Evolutionary conservation across 1,140 invertebrate species (phyloP).

Genomic region (Drosophila tani): DNA sequence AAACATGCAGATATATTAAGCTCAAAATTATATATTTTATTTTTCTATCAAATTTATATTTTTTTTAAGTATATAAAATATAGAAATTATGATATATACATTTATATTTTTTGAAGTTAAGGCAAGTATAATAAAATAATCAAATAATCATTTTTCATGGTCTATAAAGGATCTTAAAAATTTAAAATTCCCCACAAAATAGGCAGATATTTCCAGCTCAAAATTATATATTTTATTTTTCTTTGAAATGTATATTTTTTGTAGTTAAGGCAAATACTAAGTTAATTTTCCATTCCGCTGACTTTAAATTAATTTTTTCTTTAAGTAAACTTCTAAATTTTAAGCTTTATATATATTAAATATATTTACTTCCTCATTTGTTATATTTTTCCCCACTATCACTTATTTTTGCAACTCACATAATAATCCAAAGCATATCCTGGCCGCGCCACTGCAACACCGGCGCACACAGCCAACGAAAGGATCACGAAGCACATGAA

Average conservation of each 20-base stretch:
- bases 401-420: conserved; percentile 65
- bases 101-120: too few species aligned
- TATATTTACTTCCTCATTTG: not conserved
- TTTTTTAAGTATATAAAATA: not conserved
- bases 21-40: too few species aligned
- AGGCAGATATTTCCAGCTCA: too few species aligned
- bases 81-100: too few species aligned
- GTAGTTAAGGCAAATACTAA: too few species aligned
- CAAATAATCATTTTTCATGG: too few species aligned
- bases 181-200: not conserved
- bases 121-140: too few species aligned
- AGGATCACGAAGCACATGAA: conserved; percentile 73
- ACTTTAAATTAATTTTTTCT: not conserved
- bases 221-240: not conserved
- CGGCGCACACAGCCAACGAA: conserved; percentile 68
- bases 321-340: too few species aligned
- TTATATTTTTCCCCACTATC: not conserved
- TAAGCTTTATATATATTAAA: too few species aligned
- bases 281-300: fast-evolving
- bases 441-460: conserved; percentile 69
- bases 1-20: too few species aligned
- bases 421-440: conserved; percentile 85
- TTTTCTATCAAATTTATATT: not conserved
- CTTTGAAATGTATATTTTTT: not conserved
- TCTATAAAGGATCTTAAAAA: not conserved